phyloP scores from a whole-genome alignment of 2,113 vertebrate genomes.

The Danio rerio region GRCz12tu NC_133187.1:29315501-29316000 shows the following conservation, averaged over 20 bases:
- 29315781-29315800: constrained; percentile 64
- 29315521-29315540: too few species aligned
- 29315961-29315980: constrained; percentile 53
- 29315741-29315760: constrained; percentile 12
- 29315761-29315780: constrained; percentile 42
- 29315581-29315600: too few species aligned
- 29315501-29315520: too few species aligned
- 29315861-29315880: constrained; percentile 60
- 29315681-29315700: constrained; percentile 56
- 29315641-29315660: background rate
- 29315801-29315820: constrained; percentile 77
- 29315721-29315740: constrained; percentile 54
- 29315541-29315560: too few species aligned
- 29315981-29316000: constrained; percentile 42
- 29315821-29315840: constrained; percentile 57
- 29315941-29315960: constrained; percentile 72
- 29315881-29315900: constrained; percentile 55
- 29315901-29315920: constrained; percentile 68
- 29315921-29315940: constrained; percentile 76
- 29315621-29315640: background rate
- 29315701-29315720: constrained; percentile 69
- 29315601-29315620: background rate
- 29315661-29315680: background rate
- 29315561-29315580: too few species aligned
- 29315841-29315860: constrained; percentile 58